Evolutionary conservation across 2,797 vertebrate species (phyloP).

Genomic region (Hyperoplus immaculatus): DNA sequence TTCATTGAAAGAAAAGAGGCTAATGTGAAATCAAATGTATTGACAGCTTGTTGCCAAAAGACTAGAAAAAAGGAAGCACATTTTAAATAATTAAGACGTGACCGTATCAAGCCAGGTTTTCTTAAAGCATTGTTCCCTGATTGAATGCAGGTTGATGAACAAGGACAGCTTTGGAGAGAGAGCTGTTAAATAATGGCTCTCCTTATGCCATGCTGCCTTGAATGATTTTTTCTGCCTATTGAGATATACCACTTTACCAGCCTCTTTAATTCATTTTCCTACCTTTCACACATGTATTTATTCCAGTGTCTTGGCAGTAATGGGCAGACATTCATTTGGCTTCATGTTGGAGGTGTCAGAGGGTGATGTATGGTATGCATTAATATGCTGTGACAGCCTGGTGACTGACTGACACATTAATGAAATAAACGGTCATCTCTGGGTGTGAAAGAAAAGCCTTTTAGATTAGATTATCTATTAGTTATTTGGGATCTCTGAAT

Average conservation of each 20-base stretch:
- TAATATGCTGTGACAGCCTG: constrained; percentile 70
- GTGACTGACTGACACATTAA: constrained; percentile 67
- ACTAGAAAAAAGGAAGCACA: constrained; percentile 31
- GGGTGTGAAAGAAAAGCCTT: constrained; percentile 38
- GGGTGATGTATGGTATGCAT: constrained; percentile 66
- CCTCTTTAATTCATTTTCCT: constrained; percentile 79
- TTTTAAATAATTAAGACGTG: constrained; percentile 60
- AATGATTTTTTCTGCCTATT: constrained; percentile 84
- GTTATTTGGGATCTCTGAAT: constrained; percentile 33
- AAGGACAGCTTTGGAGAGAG: constrained; percentile 19
- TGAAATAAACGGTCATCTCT: constrained; percentile 66
- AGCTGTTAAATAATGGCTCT: background rate
- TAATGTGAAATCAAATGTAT: constrained; percentile 79
- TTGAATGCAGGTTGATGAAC: constrained; percentile 38
- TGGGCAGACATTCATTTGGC: constrained; percentile 78
- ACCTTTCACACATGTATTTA: constrained; percentile 76
- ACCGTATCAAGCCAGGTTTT: constrained; percentile 38
- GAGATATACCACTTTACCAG: constrained; percentile 83
- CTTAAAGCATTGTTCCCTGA: constrained; percentile 42
- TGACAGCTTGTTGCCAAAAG: constrained; percentile 63
- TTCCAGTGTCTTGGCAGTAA: constrained; percentile 74
- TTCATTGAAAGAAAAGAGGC: constrained; percentile 67
- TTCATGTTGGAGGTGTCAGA: constrained; percentile 74
- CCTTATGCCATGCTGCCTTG: constrained; percentile 65
- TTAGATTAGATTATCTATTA: constrained; percentile 56